Conservation (phyloP, 2,113 vertebrate species). For the Actenoides hombroni region DNA sequence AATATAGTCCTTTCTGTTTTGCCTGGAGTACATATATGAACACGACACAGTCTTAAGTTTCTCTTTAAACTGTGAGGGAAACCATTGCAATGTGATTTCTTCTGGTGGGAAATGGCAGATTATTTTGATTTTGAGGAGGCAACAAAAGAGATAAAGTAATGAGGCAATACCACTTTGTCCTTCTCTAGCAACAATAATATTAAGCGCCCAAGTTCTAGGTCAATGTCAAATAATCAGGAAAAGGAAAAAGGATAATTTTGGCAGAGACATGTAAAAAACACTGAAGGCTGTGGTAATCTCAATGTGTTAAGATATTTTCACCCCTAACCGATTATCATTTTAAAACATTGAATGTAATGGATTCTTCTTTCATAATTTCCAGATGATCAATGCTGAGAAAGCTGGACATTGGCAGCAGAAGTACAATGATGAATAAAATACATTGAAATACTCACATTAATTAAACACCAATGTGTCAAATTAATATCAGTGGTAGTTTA, state of each 20-base stretch:
- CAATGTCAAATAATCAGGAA: neutral
- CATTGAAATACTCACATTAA: neutral
- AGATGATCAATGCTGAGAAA: neutral
- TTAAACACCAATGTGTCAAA: neutral
- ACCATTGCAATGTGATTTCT: neutral
- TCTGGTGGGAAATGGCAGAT: neutral
- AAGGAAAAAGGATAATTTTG: neutral
- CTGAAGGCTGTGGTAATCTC: neutral
- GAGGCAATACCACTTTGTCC: neutral
- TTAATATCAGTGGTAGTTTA: neutral
- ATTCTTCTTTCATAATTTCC: neutral
- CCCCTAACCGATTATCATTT: neutral
- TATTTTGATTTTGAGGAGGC: neutral
- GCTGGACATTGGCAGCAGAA: neutral
- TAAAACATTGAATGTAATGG: neutral
- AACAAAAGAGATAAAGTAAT: neutral
- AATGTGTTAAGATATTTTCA: neutral
- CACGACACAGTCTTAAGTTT: neutral
- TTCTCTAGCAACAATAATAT: neutral
- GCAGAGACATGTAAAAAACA: neutral
- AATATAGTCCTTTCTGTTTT: neutral
- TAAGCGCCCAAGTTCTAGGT: neutral
- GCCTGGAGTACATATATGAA: neutral
- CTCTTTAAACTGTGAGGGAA: neutral
- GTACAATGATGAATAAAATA: neutral